Percentiles rank a stretch among this genome's conserved stretches.
phyloP scores from a whole-genome alignment of 2,113 vertebrate species.

The Poeciliopsis occidentalis region DNA sequence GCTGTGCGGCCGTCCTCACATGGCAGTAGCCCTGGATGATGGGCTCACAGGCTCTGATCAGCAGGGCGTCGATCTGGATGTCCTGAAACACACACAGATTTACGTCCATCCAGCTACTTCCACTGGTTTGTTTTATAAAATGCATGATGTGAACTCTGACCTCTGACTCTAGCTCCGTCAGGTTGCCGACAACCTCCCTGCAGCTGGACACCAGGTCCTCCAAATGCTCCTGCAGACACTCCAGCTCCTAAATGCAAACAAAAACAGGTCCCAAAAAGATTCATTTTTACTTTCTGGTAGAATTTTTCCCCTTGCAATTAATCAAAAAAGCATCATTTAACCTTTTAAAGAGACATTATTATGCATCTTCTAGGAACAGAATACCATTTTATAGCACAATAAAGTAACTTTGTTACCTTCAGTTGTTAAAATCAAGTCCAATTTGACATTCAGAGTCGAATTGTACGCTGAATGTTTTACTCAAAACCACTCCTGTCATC shows the following conservation, averaged over 20 bases:
- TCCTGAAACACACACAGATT: constrained; percentile 77
- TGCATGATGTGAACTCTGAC: constrained; percentile 83
- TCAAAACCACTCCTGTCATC: too few species aligned
- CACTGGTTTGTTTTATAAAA: too few species aligned
- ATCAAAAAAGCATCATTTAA: neutral
- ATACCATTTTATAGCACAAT: too few species aligned
- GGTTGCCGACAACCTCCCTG: constrained; percentile 93
- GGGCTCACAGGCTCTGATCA: constrained; percentile 96
- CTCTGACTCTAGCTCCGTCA: constrained; percentile 96
- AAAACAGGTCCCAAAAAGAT: neutral
- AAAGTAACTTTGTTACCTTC: too few species aligned
- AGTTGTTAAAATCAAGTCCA: too few species aligned
- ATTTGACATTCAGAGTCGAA: too few species aligned
- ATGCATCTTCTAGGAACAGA: too few species aligned
- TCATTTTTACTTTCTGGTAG: neutral
- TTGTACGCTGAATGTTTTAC: too few species aligned
- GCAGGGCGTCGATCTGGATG: constrained; percentile 96
- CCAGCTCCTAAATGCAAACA: constrained; percentile 82
- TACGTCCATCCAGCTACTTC: neutral
- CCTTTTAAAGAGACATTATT: neutral
- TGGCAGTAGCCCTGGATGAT: constrained; percentile 64
- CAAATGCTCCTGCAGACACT: constrained; percentile 96
- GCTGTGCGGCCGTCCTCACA: constrained; percentile 32
- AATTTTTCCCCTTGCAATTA: too few species aligned
- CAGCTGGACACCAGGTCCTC: constrained; percentile 90